Conservation (phyloP, 2,888 invertebrate genomes). For the Chrysolina haemoptera region DNA sequence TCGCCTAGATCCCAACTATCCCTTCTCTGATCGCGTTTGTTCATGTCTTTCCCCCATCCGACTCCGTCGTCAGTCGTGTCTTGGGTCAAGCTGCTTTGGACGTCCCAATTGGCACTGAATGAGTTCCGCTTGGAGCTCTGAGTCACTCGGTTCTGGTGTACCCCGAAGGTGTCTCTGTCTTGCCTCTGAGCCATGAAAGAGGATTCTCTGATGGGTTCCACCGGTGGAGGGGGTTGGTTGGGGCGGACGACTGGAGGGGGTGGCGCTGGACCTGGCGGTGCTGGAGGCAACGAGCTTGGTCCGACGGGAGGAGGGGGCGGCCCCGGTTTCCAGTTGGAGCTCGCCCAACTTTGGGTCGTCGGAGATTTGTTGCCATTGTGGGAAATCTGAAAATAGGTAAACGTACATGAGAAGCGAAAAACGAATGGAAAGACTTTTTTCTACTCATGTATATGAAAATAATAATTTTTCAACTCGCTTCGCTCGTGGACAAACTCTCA, state of each 20-base stretch:
- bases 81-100: conserved; percentile 65
- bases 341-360: conserved; percentile 66
- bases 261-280: conserved; percentile 74
- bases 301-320: conserved; percentile 78
- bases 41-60: conserved; percentile 70
- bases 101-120: conserved; percentile 70
- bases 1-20: conserved; percentile 70
- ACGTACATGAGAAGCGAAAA: no score
- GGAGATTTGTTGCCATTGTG: conserved; percentile 67
- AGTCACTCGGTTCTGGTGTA: conserved; percentile 75
- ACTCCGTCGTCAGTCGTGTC: conserved; percentile 69
- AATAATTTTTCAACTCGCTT: no score
- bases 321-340: conserved; percentile 71
- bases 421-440: no score
- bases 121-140: conserved; percentile 68
- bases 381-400: conserved; percentile 59
- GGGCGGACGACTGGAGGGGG: conserved; percentile 74
- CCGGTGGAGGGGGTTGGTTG: conserved; percentile 79
- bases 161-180: conserved; percentile 82
- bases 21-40: conserved; percentile 59
- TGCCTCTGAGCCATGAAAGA: conserved; percentile 80
- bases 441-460: no score
- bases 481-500: no score
- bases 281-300: conserved; percentile 73
- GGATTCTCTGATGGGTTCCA: conserved; percentile 71